These are phyloP conservation scores for Acleris cristana DNA, from an alignment of 2,888 invertebrate species.

Conservation along the genomic window DNA sequence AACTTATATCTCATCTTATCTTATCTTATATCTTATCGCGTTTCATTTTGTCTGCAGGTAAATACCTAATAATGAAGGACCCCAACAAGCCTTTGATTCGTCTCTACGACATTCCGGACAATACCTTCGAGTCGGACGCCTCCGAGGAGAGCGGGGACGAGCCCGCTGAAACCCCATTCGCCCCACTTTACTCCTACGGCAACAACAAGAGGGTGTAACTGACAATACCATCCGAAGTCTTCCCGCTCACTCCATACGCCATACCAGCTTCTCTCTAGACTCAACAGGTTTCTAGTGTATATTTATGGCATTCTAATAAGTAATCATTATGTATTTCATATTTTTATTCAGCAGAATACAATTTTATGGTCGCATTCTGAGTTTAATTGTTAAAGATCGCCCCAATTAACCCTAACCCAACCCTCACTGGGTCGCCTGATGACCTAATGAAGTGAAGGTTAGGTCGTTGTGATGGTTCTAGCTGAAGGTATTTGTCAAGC, in stretches of 20 bases:
- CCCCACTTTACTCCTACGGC: conserved; percentile 79
- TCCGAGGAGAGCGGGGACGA: conserved; percentile 93
- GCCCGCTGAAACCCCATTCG: conserved; percentile 76
- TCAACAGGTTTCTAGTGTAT: conserved; percentile 45
- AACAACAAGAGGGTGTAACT: conserved; percentile 75
- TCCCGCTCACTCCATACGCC: conserved; percentile 31
- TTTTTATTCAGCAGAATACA: conserved; percentile 73
- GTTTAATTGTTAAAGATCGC: conserved; percentile 45
- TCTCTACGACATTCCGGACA: conserved; percentile 98
- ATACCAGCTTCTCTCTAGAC: conserved; percentile 36
- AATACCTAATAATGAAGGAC: conserved; percentile 99
- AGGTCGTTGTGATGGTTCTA: no score
- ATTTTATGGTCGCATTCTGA: conserved; percentile 66
- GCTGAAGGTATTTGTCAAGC: no score
- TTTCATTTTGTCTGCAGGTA: conserved; percentile 66
- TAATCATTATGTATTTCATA: conserved; percentile 65
- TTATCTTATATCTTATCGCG: no score
- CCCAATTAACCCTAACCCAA: no score
- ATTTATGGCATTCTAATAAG: conserved; percentile 50
- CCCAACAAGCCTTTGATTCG: conserved; percentile 99
- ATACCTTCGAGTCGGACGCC: conserved; percentile 99
- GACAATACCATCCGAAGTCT: background rate
- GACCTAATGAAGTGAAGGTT: no score
- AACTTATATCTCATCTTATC: no score
- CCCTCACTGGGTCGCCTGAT: no score